phyloP scores from a whole-genome alignment of 64 coral and sea anemone genomes.

The Stichodactyla mertensii region DNA sequence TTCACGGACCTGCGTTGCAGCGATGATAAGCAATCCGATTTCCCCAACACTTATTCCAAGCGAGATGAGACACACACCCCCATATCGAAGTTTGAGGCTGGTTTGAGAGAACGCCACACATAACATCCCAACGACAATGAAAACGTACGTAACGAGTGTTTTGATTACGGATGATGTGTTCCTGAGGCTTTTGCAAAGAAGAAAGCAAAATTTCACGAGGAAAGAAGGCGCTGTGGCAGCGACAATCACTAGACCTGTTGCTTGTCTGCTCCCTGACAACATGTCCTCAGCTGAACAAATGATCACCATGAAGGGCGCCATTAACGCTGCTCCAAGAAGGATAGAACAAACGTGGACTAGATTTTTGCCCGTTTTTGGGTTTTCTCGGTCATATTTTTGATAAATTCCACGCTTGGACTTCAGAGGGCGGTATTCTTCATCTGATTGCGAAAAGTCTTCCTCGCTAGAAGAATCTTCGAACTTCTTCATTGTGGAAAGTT shows the following conservation, averaged over 20 bases:
- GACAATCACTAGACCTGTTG: slow-evolving; percentile 50
- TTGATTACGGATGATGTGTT: slow-evolving; percentile 17
- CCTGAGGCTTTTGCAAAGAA: slow-evolving; percentile 18
- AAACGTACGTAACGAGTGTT: slow-evolving; percentile 18
- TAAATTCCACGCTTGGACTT: neutral
- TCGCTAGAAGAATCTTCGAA: neutral
- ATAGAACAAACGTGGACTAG: slow-evolving; percentile 15
- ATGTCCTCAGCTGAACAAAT: slow-evolving; percentile 64
- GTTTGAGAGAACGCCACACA: slow-evolving; percentile 39
- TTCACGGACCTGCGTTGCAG: slow-evolving; percentile 21
- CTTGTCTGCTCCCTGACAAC: slow-evolving; percentile 41
- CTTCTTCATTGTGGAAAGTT: neutral
- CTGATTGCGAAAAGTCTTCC: neutral
- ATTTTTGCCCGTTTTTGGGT: neutral
- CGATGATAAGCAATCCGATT: slow-evolving; percentile 31
- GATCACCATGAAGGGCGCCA: slow-evolving; percentile 40
- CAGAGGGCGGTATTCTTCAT: neutral
- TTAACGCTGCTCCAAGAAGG: slow-evolving; percentile 47
- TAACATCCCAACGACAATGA: slow-evolving; percentile 45
- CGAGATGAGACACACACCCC: slow-evolving; percentile 59
- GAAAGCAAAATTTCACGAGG: slow-evolving; percentile 41
- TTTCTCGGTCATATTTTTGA: neutral
- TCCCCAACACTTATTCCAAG: slow-evolving; percentile 50
- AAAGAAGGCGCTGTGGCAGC: slow-evolving; percentile 55
- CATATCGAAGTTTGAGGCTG: slow-evolving; percentile 16